Evolutionary conservation across 2,113 vertebrate species (phyloP).

Genomic region (Bubalus kerabau): DNA sequence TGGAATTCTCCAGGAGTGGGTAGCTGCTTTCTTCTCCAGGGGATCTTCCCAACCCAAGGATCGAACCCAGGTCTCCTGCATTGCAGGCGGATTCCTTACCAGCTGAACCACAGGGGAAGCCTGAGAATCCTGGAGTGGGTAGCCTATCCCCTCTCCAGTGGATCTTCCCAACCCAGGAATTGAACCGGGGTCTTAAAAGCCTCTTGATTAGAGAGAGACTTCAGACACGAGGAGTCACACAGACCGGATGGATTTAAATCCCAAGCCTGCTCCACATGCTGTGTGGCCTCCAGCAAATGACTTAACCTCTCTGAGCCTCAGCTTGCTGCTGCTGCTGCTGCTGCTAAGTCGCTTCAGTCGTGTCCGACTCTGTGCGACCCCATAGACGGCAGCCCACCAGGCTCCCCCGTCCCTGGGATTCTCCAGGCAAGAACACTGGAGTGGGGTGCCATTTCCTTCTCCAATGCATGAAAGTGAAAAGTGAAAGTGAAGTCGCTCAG

Average conservation of each 20-base stretch:
- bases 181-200: background rate
- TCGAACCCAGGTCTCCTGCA: background rate
- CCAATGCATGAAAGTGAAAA: too few relatives aligned
- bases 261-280: background rate
- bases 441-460: too few relatives aligned
- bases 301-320: background rate
- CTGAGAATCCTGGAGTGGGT: background rate
- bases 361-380: too few relatives aligned
- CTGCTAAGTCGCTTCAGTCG: too few relatives aligned
- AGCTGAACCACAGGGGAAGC: background rate
- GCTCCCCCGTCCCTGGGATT: too few relatives aligned
- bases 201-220: background rate
- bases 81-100: background rate
- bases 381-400: too few relatives aligned
- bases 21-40: background rate
- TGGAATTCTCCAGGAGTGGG: background rate
- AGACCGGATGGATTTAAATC: background rate
- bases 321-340: too few relatives aligned
- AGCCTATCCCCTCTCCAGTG: background rate
- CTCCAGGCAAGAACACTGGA: too few relatives aligned
- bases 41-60: background rate
- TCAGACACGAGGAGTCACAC: background rate
- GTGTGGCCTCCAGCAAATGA: background rate
- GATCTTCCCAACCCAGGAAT: background rate
- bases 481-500: too few relatives aligned